Evolutionary conservation across 2,888 invertebrate species (phyloP).

Genomic region (Ochlodes sylvanus): DNA sequence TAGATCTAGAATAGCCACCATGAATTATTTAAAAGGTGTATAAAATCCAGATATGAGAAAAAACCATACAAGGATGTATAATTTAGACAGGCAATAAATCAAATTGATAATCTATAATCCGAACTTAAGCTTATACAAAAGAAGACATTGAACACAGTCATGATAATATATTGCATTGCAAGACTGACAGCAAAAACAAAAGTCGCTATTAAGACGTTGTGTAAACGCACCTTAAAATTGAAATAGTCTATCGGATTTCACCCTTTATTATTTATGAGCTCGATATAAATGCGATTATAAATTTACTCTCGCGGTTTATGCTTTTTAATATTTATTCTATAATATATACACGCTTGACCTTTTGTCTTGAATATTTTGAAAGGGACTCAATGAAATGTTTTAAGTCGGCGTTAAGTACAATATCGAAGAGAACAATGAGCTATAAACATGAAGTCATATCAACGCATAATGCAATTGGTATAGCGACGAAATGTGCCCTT

Average conservation of each 20-base stretch:
- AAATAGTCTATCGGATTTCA: slow-evolving; percentile 42
- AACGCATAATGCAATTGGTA: slow-evolving; percentile 69
- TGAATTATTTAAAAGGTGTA: no score
- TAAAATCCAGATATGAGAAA: no score
- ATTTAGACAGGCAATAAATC: neutral
- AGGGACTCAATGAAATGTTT: slow-evolving; percentile 67
- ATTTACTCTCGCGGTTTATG: slow-evolving; percentile 43
- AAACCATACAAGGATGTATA: neutral
- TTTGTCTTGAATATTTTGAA: slow-evolving; percentile 63
- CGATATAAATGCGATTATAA: slow-evolving; percentile 47
- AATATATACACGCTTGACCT: slow-evolving; percentile 54
- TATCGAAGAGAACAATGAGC: slow-evolving; percentile 75
- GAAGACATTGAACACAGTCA: neutral
- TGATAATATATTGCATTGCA: neutral
- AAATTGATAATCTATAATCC: neutral
- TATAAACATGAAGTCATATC: slow-evolving; percentile 76
- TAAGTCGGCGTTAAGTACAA: slow-evolving; percentile 72
- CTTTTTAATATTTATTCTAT: slow-evolving; percentile 37
- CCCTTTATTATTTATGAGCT: slow-evolving; percentile 44
- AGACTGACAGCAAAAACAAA: neutral
- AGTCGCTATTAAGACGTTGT: slow-evolving; percentile 37
- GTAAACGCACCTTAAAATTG: slow-evolving; percentile 40
- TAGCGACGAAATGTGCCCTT: slow-evolving; percentile 62
- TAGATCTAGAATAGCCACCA: no score
- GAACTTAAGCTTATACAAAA: slow-evolving; percentile 1